Evolutionary conservation across 2,113 vertebrate species (phyloP).

Genomic region (Sterna hirundo): DNA sequence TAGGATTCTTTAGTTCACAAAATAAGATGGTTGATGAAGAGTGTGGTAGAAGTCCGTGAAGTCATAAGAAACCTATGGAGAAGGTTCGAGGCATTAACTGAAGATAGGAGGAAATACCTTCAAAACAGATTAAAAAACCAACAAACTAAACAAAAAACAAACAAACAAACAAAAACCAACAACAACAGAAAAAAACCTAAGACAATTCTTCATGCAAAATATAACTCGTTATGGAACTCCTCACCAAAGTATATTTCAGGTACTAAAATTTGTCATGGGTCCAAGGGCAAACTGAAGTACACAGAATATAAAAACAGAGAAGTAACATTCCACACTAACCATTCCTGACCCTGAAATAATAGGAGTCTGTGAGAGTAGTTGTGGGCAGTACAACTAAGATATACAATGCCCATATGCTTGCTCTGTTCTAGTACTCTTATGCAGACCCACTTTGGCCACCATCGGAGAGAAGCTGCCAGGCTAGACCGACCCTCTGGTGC

Average conservation of each 20-base stretch:
- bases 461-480: neutral
- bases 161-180: neutral
- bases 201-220: neutral
- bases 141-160: neutral
- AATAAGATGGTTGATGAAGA: neutral
- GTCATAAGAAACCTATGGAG: neutral
- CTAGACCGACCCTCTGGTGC: neutral
- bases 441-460: neutral
- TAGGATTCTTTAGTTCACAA: neutral
- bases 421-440: neutral
- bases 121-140: neutral
- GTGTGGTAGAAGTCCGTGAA: neutral
- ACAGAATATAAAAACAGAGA: neutral
- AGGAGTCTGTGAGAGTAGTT: neutral
- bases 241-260: neutral
- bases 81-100: neutral
- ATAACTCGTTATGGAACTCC: neutral
- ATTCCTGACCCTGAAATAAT: neutral
- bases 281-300: neutral
- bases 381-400: neutral
- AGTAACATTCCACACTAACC: neutral
- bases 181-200: neutral
- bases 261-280: neutral
- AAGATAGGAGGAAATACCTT: neutral
- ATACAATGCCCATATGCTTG: neutral